Percentiles rank a stretch among this genome's conserved stretches.
Evolutionary conservation across 2,888 invertebrate genomes (phyloP).

Genomic region (Campaea margaritaria): DNA sequence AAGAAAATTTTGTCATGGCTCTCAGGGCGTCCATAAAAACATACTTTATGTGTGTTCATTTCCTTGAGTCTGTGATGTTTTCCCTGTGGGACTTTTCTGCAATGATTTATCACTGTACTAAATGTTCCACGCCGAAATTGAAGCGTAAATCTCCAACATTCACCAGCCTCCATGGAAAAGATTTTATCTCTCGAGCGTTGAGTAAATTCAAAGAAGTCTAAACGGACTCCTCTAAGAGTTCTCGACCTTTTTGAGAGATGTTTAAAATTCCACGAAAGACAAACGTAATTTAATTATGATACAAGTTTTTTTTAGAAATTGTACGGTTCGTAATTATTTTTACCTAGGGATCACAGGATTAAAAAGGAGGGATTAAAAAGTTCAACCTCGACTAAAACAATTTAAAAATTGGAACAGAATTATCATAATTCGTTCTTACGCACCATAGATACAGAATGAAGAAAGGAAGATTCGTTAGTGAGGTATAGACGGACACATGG

Average conservation of each 20-base stretch:
- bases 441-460: too few species aligned
- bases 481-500: too few species aligned
- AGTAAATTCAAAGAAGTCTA: conserved; percentile 29
- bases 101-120: conserved; percentile 28
- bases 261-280: conserved; percentile 29
- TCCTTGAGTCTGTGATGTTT: conserved; percentile 19
- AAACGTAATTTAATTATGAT: conserved; percentile 5
- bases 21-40: conserved; percentile 19
- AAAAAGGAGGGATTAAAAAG: too few species aligned
- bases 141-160: conserved; percentile 13
- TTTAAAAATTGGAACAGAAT: too few species aligned
- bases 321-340: too few species aligned
- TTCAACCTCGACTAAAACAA: too few species aligned
- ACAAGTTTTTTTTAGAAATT: too few species aligned
- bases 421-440: too few species aligned
- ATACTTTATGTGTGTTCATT: conserved; percentile 31
- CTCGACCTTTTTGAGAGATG: conserved; percentile 27
- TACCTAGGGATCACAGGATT: too few species aligned
- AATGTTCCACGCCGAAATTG: conserved; percentile 20
- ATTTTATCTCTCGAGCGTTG: conserved; percentile 26
- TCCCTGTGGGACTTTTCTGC: conserved; percentile 23
- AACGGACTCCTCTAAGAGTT: conserved; percentile 22
- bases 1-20: conserved; percentile 10
- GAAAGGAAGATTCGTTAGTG: too few species aligned
- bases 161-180: conserved; percentile 11